phyloP scores from a whole-genome alignment of 2,113 vertebrate genomes.

The Cyprinodon brontotheroides region DNA sequence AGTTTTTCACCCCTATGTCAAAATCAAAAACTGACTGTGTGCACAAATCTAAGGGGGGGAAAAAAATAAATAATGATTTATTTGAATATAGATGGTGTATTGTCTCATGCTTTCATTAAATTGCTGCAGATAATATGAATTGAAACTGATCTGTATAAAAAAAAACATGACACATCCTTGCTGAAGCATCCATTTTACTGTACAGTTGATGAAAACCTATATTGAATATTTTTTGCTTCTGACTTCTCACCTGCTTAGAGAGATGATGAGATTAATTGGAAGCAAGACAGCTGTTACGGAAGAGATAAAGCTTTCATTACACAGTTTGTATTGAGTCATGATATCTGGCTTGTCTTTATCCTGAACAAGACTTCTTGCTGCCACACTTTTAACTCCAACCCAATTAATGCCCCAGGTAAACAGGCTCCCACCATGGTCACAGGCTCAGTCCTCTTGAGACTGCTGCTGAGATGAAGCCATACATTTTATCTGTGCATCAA shows the following conservation, averaged over 20 bases:
- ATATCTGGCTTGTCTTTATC: constrained; percentile 62
- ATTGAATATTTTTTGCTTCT: constrained; percentile 67
- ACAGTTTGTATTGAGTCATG: constrained; percentile 76
- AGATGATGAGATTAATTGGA: constrained; percentile 77
- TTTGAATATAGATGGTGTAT: no score
- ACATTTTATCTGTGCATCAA: constrained; percentile 78
- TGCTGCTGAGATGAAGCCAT: constrained; percentile 75
- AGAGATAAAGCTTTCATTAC: constrained; percentile 76
- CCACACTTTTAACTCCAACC: constrained; percentile 69
- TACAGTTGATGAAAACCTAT: constrained; percentile 59
- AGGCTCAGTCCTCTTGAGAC: constrained; percentile 67
- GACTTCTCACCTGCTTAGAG: constrained; percentile 67
- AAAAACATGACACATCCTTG: constrained; percentile 29
- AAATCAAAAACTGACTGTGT: constrained; percentile 74
- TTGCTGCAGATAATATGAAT: constrained; percentile 7
- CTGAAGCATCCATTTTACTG: constrained; percentile 32
- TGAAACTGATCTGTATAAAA: constrained; percentile 26
- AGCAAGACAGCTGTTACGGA: constrained; percentile 69
- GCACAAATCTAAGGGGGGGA: constrained; percentile 49
- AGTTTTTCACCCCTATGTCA: constrained; percentile 73
- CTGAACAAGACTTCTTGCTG: constrained; percentile 33
- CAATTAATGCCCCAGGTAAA: constrained; percentile 78
- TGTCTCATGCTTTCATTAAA: not conserved
- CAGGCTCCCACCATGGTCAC: constrained; percentile 62
- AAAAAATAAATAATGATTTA: constrained; percentile 19